Base-by-base conservation (phyloP, 2,888 invertebrate genomes). In the Andrena flavipes region DNA sequence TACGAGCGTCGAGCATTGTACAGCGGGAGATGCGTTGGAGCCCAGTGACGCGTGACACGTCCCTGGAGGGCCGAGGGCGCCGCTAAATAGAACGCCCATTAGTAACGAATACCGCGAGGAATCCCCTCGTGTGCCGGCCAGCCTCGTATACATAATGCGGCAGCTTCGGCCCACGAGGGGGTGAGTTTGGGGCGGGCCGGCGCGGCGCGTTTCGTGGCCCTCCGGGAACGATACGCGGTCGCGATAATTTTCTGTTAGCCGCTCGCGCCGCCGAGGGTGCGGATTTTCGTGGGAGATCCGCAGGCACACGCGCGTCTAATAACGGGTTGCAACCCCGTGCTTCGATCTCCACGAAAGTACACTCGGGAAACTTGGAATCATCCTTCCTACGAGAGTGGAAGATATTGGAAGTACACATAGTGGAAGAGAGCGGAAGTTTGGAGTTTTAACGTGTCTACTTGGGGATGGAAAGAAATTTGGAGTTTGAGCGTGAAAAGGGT, bases 51-150 rank as follows among this genome's bases (percentile, higher is more conserved):
- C 90, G 90, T 90, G 91, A 91, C 91, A 84, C 87, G 89, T 92
- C 92, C 91, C 92, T 86, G 74, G 92, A 88, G 92, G 85, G 77
- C 82, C 83, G 80, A 86, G 84, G 88, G 90, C 87, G 88, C 85
- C 84, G 92, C 90, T 92, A 92, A 92, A 92, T 92, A 91, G 91
- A 91, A 91, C 88, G 90, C 86, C 92, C 92, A 92, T 92, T 92
- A 91, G 92, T 92, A 91, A 92, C 91, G 91, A 92, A 92, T 90
- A 90, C 91, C 91, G 86, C 90, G 88, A 88, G 87, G 81, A 83
- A 82, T 88, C 87, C 84, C 87, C 87, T 85, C 65, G 82, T 82
- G 80, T 76, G 65, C 74, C 54, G 49, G 62, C 67, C 68, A 29
- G 29, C 30, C 60, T 60, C 83, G 88, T 86, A 84, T 88, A 86